phyloP scores from a whole-genome alignment of 2,888 invertebrate species.

The Lepeophtheirus nordmannii region DNA sequence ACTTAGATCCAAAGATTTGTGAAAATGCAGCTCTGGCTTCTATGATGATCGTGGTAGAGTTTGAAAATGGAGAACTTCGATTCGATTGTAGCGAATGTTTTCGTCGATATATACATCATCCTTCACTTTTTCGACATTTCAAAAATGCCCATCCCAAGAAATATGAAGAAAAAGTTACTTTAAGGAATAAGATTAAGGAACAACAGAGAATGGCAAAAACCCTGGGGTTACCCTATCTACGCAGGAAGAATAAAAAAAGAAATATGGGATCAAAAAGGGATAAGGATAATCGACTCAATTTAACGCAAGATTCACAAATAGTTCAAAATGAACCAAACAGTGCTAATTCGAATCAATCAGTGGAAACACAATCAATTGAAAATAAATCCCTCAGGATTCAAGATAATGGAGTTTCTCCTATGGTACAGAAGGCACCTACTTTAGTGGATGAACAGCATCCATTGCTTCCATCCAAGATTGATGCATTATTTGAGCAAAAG shows the following conservation, averaged over 20 bases:
- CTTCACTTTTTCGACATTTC: not conserved
- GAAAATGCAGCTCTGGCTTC: not conserved
- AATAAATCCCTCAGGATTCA: too few relatives aligned
- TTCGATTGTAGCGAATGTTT: conserved; percentile 3
- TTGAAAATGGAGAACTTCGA: not conserved
- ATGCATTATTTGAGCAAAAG: too few relatives aligned
- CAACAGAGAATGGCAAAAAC: not conserved
- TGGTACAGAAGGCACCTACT: too few relatives aligned
- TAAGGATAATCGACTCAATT: not conserved
- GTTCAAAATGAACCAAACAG: too few relatives aligned
- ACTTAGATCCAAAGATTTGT: conserved; percentile 2
- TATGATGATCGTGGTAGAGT: not conserved
- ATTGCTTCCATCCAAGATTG: too few relatives aligned
- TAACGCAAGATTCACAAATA: too few relatives aligned
- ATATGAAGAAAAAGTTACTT: not conserved
- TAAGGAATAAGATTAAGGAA: not conserved
- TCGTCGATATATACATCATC: not conserved
- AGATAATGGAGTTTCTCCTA: too few relatives aligned
- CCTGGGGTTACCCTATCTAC: not conserved
- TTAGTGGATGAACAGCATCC: too few relatives aligned
- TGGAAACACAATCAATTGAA: too few relatives aligned
- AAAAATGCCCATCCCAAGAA: not conserved
- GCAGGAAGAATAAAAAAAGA: not conserved
- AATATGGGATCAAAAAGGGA: not conserved
- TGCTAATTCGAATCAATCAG: too few relatives aligned